Conservation (phyloP, 53 echinoderm and acorn worm species). For the Holothuria leucospilota region DNA sequence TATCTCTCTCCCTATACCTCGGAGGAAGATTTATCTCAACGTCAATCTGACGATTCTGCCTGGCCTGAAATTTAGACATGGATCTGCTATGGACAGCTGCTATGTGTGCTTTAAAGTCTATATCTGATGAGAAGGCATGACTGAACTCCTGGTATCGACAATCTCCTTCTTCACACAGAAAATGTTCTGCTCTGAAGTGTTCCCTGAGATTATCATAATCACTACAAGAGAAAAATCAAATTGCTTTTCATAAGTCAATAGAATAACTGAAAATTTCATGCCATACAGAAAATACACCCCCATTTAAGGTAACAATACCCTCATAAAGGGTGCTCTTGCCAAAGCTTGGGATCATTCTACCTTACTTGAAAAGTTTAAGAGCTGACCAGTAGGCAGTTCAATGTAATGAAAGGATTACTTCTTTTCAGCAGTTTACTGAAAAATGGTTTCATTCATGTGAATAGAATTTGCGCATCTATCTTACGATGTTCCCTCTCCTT, state of each 20-base stretch:
- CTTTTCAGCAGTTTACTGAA: too few species aligned
- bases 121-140: conserved; percentile 80
- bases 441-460: too few species aligned
- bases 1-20: conserved; percentile 46
- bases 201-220: conserved; percentile 79
- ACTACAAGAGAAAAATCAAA: conserved; percentile 50
- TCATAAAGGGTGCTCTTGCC: too few species aligned
- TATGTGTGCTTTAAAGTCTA: conserved; percentile 91
- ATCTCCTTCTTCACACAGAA: conserved; percentile 81
- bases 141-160: conserved; percentile 83
- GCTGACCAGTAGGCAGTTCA: too few species aligned
- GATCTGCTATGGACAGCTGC: conserved; percentile 70
- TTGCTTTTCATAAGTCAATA: background rate
- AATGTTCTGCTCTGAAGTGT: conserved; percentile 85
- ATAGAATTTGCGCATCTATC: too few species aligned
- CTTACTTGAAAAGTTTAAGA: too few species aligned
- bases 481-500: too few species aligned
- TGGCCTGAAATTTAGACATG: conserved; percentile 79
- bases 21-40: conserved; percentile 84
- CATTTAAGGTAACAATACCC: too few species aligned
- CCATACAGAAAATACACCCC: too few species aligned
- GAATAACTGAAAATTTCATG: too few species aligned
- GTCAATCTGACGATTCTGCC: conserved; percentile 90
- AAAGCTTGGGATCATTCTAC: too few species aligned
- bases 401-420: too few species aligned